These are phyloP conservation scores for Paraplagusia blochii DNA, from an alignment of 2,113 vertebrate species.

Conservation along the genomic window DNA sequence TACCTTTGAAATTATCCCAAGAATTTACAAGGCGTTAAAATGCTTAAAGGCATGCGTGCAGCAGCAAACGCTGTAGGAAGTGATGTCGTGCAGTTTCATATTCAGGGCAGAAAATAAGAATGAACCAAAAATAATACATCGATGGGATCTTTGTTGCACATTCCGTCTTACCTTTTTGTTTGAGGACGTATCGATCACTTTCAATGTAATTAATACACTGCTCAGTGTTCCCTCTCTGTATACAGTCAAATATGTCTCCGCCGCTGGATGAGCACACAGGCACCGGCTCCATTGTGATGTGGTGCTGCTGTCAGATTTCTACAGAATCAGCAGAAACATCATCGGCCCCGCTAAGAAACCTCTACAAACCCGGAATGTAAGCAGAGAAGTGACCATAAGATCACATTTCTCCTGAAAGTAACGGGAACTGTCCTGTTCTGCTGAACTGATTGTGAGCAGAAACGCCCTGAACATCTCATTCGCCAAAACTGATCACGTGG, in stretches of 20 bases:
- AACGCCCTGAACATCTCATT: constrained; percentile 50
- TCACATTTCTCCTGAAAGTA: constrained; percentile 25
- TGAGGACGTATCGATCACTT: constrained; percentile 64
- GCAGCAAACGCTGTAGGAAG: constrained; percentile 11
- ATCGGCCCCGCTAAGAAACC: constrained; percentile 2
- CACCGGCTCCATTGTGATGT: constrained; percentile 51
- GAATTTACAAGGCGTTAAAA: constrained; percentile 1
- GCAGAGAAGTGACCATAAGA: background rate
- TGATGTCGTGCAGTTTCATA: background rate
- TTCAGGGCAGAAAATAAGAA: background rate
- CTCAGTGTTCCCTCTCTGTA: constrained; percentile 69
- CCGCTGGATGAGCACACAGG: constrained; percentile 27
- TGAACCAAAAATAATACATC: background rate
- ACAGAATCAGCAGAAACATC: constrained; percentile 1
- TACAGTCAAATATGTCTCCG: constrained; percentile 72
- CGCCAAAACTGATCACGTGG: constrained; percentile 31
- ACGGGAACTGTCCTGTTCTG: constrained; percentile 26
- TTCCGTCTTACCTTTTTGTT: constrained; percentile 67
- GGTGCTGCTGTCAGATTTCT: background rate
- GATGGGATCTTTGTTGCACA: background rate
- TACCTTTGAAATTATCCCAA: constrained; percentile 5
- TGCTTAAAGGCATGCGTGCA: background rate
- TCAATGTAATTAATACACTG: constrained; percentile 64
- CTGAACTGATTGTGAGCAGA: constrained; percentile 35
- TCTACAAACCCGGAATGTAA: constrained; percentile 5